These are phyloP conservation scores for Thamnaconus septentrionalis DNA, from an alignment of 2,113 vertebrate species.

Conservation along the genomic window DNA sequence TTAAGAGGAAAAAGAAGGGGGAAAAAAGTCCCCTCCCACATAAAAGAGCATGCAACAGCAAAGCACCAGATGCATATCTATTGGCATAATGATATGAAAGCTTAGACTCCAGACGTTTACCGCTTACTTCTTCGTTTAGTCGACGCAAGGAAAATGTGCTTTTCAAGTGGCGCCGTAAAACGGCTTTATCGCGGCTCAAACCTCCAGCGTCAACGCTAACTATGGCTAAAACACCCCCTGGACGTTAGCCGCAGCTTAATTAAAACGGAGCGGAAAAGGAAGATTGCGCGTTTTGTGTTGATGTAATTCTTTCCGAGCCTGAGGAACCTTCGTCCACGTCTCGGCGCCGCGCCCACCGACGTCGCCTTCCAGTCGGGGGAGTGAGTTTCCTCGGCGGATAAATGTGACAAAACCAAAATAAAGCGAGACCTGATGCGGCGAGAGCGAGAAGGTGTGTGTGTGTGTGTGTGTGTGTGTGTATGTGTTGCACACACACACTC, in stretches of 20 bases:
- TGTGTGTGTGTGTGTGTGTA: slow-evolving; percentile 19
- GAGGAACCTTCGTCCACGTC: slow-evolving; percentile 34
- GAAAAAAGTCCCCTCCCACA: no score
- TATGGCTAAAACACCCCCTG: slow-evolving; percentile 26
- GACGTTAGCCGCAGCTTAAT: slow-evolving; percentile 44
- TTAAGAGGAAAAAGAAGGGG: no score
- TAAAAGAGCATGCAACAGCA: no score
- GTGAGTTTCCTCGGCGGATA: slow-evolving; percentile 41
- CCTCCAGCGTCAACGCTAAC: slow-evolving; percentile 10
- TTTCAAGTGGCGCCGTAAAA: no score
- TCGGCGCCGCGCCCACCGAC: slow-evolving; percentile 1
- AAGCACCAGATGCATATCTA: no score
- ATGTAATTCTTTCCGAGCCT: slow-evolving; percentile 19
- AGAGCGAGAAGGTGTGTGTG: slow-evolving; percentile 6
- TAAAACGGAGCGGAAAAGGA: slow-evolving; percentile 15
- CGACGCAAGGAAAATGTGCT: no score
- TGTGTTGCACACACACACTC: slow-evolving; percentile 20
- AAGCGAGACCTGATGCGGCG: not conserved
- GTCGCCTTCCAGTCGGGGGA: slow-evolving; percentile 26
- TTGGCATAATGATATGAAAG: no score
- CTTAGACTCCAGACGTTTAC: no score
- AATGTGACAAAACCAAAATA: slow-evolving; percentile 42
- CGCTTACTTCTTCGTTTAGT: no score
- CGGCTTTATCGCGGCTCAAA: not conserved
- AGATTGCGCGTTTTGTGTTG: slow-evolving; percentile 27